Base-by-base conservation (phyloP, 2,888 invertebrate genomes). In the Biston stratarius region DNA sequence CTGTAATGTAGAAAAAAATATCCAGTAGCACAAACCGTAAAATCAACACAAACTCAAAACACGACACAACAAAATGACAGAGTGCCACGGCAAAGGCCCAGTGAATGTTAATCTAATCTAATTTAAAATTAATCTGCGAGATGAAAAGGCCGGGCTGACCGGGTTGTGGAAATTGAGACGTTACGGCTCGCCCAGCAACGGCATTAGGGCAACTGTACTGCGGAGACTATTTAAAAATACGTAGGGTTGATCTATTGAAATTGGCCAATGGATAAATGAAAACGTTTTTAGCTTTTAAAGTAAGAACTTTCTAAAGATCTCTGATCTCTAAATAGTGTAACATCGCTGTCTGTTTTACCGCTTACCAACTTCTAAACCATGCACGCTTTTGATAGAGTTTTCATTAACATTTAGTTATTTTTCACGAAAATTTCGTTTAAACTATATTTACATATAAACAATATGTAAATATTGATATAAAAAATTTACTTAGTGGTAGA, bases 51-150 rank as follows among this genome's bases (percentile, higher is more conserved):
- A 77, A 77, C 73, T 75, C 77, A 77, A 72, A 64, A 78, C 74
- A 74, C 72, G 77, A 84, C 83, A 84, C 83, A 84, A 81, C 83
- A 86, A 85, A 87, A 87, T 78, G 83, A 75, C 80, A 79, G 77
- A 80, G 77, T 64, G 51, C 81, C 81, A 86, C 62, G 52, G 83
- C 82, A 86, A 82, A 82, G 79, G 86, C 83, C 86, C 80, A 78
- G 78, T 78, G 80, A 82, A 87, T 83, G 83, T 83, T 87, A 88
- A 89, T 90, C 84, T 88, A 86, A 90, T 89, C 85, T 87, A 88
- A 90, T 89, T 89, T 86, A 85, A 89, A 90, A 89, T 88, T 89
- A 89, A 90, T 89, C 88, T 87, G 75, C 69, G 78, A 86, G 86
- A 88, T 88, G 89, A 88, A 89, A 88, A 88, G 87, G 79, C 75